Percentiles rank a stretch among this genome's conserved stretches.
Conservation (phyloP, 2,113 vertebrate species). For the Hipposideros armiger region DNA sequence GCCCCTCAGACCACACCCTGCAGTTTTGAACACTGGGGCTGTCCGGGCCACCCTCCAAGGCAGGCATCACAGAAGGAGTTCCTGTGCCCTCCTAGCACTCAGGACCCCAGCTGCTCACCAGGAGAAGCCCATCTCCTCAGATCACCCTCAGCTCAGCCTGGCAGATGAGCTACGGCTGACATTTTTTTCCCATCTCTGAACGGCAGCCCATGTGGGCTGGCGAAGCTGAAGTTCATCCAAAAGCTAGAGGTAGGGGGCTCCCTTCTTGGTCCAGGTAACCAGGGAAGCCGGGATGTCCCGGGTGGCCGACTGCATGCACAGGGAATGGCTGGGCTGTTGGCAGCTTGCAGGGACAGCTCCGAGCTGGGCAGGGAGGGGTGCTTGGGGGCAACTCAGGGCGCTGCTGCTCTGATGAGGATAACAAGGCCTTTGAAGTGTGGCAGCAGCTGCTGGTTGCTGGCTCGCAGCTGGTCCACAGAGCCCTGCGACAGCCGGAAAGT, state of each 20-base stretch:
- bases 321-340: background rate
- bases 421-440: conserved; percentile 21
- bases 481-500: background rate
- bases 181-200: background rate
- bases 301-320: background rate
- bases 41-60: background rate
- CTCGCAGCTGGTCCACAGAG: background rate
- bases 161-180: background rate
- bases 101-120: background rate
- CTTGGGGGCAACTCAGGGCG: background rate
- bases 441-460: conserved; percentile 29
- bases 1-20: background rate
- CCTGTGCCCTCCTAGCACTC: background rate
- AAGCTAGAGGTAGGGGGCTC: background rate
- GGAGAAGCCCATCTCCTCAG: background rate
- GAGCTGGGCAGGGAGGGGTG: background rate
- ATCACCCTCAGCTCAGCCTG: background rate
- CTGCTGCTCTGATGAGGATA: background rate
- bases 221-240: background rate
- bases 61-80: background rate
- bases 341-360: background rate
- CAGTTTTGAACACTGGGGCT: background rate
- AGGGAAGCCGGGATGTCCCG: background rate
- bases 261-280: background rate
- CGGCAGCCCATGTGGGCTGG: background rate